A percentile compares a stretch with the other conserved stretches of the same genome.
Evolutionary conservation across 2,888 invertebrate species (phyloP).

Genomic region (Charanyca ferruginea): DNA sequence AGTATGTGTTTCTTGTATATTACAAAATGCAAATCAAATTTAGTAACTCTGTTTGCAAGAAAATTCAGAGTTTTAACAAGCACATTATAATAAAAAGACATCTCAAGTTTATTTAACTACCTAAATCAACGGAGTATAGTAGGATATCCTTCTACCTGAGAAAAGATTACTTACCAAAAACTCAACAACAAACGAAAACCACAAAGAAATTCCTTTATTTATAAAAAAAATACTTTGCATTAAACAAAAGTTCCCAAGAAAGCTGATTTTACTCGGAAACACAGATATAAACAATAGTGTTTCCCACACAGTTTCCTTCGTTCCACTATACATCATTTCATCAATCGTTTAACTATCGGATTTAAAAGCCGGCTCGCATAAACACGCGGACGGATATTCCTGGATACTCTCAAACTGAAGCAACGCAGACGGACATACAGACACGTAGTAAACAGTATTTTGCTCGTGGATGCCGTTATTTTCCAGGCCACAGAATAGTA

Average conservation of each 20-base stretch:
- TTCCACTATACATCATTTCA: slow-evolving; percentile 38
- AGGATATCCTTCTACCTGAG: too few relatives aligned
- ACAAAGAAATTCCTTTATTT: background rate
- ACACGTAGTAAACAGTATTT: slow-evolving; percentile 61
- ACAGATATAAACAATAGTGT: slow-evolving; percentile 35
- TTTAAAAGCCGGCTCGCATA: slow-evolving; percentile 58
- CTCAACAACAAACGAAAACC: background rate
- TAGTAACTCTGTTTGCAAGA: too few relatives aligned
- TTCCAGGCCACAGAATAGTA: slow-evolving; percentile 41
- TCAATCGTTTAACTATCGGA: slow-evolving; percentile 63
- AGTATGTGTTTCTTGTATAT: too few relatives aligned
- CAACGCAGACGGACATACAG: slow-evolving; percentile 60
- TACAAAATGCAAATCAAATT: too few relatives aligned
- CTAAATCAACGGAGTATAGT: too few relatives aligned
- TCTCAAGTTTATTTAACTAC: too few relatives aligned
- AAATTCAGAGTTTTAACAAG: too few relatives aligned
- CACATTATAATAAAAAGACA: too few relatives aligned
- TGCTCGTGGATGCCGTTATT: slow-evolving; percentile 45
- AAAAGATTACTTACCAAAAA: too few relatives aligned
- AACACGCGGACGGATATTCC: slow-evolving; percentile 60
- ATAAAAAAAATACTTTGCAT: too few relatives aligned
- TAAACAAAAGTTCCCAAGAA: slow-evolving; percentile 15
- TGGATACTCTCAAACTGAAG: slow-evolving; percentile 60
- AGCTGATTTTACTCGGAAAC: slow-evolving; percentile 14
- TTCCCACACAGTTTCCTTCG: slow-evolving; percentile 24